Evolutionary conservation across 2,888 invertebrate genomes (phyloP), one percentile per base, ranked within the genome.

Genomic region (Biston stratarius): DNA sequence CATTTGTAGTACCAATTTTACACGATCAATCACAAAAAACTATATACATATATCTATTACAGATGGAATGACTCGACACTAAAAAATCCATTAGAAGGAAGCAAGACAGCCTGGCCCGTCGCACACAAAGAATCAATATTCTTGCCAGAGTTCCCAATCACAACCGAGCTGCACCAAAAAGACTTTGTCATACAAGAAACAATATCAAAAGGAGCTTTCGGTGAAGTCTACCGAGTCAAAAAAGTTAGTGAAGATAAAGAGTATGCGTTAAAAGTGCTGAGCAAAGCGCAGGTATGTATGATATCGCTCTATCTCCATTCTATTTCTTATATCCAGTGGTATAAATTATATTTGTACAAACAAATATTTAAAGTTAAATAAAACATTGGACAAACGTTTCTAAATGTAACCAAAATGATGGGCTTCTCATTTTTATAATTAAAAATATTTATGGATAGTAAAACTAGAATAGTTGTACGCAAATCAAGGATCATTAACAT

Each of bases 181-280:
- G 95, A 95, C 74, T 96, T 95, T 83, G 87, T 95, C 90, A 95
- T 97, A 72, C 83, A 96, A 59, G 95, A 96, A 74, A 95, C 96
- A 69, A 96, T 99, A 83, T 97, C 98, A n/a, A 96, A 96, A 82
- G 99, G 99, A 70, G 97, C 98, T 24, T 99, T 98, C 89, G 98
- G 99, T 33, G 96, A 96, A 88, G 99, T 99, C 6, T 97, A 97
- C 80, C 97, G 97, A 94, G 98, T 97, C 12, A 91, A 94, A 72
- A 95, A 96, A 83, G 94, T 95, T 62, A 95, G 95, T 75, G 95
- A 95, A 66, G 92, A 95, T 69, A 94, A 96, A 78, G 88, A 95
- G 72, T 98, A 96, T 92, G 99, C 99, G 60, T 94, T 99, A 75
- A 99, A 99, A 95, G 96, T 97, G 67, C 94, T 97, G 15, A 96